Percentiles rank a stretch among this genome's conserved stretches.
phyloP scores from a whole-genome alignment of 2,888 invertebrate species.

The Cryptocheilus praepositus region DNA sequence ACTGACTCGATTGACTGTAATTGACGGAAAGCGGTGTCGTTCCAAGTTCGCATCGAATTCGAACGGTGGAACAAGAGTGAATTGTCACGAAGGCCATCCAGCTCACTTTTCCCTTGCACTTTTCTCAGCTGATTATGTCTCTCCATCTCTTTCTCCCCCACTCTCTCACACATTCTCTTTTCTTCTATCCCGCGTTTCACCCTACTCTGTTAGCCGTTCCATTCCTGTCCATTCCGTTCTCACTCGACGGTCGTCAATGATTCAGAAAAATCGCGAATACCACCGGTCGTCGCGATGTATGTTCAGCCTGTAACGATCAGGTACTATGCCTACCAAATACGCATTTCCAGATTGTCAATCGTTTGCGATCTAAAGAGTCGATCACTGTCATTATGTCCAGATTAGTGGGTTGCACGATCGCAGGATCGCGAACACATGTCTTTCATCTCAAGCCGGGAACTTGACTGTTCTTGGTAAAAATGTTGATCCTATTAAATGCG shows the following conservation, averaged over 20 bases:
- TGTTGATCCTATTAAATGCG: no score
- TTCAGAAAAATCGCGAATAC: constrained; percentile 33
- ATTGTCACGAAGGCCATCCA: constrained; percentile 67
- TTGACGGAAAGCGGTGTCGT: constrained; percentile 5
- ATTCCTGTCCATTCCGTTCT: constrained; percentile 47
- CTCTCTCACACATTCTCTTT: neutral
- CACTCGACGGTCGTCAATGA: constrained; percentile 14
- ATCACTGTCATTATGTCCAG: no score
- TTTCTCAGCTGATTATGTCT: constrained; percentile 39
- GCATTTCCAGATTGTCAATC: neutral
- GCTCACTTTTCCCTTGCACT: constrained; percentile 64
- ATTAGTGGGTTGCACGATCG: no score
- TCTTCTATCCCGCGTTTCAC: no score
- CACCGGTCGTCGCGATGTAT: constrained; percentile 26
- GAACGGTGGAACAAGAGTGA: constrained; percentile 49
- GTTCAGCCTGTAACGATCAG: no score
- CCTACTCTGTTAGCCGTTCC: constrained; percentile 5
- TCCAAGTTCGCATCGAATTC: constrained; percentile 42
- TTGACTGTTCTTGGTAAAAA: no score
- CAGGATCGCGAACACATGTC: no score
- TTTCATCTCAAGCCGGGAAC: no score
- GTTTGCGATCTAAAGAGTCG: no score
- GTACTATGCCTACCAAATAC: neutral
- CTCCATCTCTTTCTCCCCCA: constrained; percentile 41
- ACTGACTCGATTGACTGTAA: no score